Evolutionary conservation across 2,113 vertebrate species (phyloP).

Genomic region (Ciconia maguari): DNA sequence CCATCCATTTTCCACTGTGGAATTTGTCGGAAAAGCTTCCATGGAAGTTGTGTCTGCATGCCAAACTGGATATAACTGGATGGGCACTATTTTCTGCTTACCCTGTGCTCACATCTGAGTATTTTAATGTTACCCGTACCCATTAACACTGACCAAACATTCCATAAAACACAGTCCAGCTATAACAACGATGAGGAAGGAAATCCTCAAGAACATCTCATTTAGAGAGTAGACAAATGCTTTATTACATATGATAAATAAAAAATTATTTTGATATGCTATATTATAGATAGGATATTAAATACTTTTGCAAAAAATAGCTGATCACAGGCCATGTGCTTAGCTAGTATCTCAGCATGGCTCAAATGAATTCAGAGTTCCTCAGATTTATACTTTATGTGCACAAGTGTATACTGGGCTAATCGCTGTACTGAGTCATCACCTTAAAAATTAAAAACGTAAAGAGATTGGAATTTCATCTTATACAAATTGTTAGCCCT

Average conservation of each 20-base stretch:
- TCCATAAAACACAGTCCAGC: neutral
- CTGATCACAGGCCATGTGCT: neutral
- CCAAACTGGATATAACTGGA: neutral
- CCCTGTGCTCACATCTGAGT: neutral
- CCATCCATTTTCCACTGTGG: neutral
- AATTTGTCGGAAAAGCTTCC: neutral
- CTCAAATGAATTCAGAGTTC: neutral
- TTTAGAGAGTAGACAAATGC: neutral
- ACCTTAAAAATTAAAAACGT: neutral
- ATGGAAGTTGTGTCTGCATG: neutral
- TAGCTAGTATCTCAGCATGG: neutral
- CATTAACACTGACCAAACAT: neutral
- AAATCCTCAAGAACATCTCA: neutral
- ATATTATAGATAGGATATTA: neutral
- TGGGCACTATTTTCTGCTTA: neutral
- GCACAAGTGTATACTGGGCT: neutral
- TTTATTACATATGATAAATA: neutral
- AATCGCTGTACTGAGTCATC: neutral
- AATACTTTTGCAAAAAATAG: neutral
- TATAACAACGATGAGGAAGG: neutral
- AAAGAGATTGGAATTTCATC: neutral
- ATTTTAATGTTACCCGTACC: neutral
- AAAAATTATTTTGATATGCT: neutral
- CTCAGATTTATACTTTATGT: neutral
- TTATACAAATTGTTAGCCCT: neutral